A percentile compares a stretch with the other conserved stretches of the same genome.
phyloP scores from a whole-genome alignment of 2,797 vertebrate species.

The Arctocebus calabarensis region DNA sequence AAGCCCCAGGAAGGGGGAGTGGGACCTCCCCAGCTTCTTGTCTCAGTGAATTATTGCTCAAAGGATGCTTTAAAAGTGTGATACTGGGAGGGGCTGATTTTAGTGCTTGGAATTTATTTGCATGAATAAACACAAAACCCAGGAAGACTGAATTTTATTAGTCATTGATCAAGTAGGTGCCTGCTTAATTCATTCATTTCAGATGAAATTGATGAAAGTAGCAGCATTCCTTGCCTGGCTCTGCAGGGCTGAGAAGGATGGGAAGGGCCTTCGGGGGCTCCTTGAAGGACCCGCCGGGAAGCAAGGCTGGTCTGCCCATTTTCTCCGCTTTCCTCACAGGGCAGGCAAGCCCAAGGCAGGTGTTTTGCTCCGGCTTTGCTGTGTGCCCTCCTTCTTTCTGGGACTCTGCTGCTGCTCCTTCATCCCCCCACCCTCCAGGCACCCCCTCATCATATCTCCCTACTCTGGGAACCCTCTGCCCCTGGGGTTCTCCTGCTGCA shows the following conservation, averaged over 20 bases:
- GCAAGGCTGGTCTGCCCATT: neutral
- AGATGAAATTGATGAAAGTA: neutral
- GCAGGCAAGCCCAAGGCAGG: neutral
- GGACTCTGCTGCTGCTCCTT: neutral
- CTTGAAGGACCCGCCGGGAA: neutral
- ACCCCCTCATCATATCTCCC: neutral
- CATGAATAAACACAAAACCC: neutral
- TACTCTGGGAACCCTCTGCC: neutral
- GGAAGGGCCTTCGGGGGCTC: neutral
- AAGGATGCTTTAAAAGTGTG: neutral
- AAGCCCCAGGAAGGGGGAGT: neutral
- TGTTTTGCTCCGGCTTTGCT: neutral
- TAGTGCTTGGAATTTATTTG: neutral
- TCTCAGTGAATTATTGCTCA: neutral
- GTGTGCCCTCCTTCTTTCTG: neutral
- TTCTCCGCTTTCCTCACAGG: neutral
- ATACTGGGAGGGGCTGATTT: neutral
- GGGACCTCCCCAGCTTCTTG: fast-evolving
- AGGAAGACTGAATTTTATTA: neutral
- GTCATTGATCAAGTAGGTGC: neutral
- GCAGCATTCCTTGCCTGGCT: neutral
- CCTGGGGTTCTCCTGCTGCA: neutral
- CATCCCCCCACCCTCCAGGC: no score
- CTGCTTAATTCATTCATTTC: neutral
- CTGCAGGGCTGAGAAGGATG: neutral